phyloP scores from a whole-genome alignment of 2,888 invertebrate species.

The Priocnemis perturbator region DNA sequence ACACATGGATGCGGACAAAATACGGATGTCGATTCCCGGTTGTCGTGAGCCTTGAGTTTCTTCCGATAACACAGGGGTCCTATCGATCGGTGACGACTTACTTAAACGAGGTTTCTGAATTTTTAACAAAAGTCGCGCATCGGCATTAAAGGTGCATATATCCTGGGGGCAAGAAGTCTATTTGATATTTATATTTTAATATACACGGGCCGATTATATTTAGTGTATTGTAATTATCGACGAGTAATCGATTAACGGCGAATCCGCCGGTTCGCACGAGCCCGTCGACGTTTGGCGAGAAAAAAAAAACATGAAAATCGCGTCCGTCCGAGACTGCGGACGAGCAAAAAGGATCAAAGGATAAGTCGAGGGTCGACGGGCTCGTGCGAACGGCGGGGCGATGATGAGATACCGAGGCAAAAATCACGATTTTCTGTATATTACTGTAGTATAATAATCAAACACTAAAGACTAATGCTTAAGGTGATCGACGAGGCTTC shows the following conservation, averaged over 20 bases:
- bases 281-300: background rate
- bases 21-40: background rate
- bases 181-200: constrained; percentile 72
- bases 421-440: constrained; percentile 66
- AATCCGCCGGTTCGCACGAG: background rate
- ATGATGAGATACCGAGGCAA: constrained; percentile 11
- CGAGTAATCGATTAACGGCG: constrained; percentile 37
- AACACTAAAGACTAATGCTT: constrained; percentile 74
- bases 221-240: constrained; percentile 67
- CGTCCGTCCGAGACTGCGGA: background rate
- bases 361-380: constrained; percentile 15
- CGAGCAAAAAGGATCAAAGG: background rate
- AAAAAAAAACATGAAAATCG: constrained; percentile 27
- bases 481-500: constrained; percentile 63
- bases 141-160: constrained; percentile 57
- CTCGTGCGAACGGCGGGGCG: constrained; percentile 27
- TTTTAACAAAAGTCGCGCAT: constrained; percentile 59
- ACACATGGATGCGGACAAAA: background rate
- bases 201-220: constrained; percentile 70
- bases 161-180: constrained; percentile 60
- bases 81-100: constrained; percentile 57
- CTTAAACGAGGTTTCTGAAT: constrained; percentile 56
- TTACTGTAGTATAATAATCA: constrained; percentile 72
- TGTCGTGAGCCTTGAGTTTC: constrained; percentile 30
- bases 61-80: constrained; percentile 32